Percentiles rank a stretch among this genome's conserved stretches.
Evolutionary conservation across 2,888 invertebrate species (phyloP).

Genomic region (Papilio gigon): DNA sequence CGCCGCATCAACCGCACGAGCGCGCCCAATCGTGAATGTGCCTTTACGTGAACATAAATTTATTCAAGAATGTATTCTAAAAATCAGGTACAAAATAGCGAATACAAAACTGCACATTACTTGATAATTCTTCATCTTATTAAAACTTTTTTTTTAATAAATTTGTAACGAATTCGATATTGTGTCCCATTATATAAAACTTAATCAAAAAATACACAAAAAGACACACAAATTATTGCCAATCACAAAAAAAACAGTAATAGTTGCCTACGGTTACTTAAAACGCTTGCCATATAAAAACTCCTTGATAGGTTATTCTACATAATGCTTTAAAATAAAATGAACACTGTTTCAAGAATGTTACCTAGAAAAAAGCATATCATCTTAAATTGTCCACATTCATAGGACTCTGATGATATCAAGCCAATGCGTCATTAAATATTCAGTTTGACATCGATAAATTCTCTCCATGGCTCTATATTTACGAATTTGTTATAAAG

Average conservation of each 20-base stretch:
- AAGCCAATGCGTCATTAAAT: not conserved
- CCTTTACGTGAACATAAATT: conserved; percentile 3
- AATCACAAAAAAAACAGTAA: not conserved
- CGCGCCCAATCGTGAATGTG: not conserved
- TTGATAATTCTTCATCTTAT: not conserved
- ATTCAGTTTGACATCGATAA: not conserved
- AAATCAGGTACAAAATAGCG: conserved; percentile 40
- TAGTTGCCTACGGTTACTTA: not conserved
- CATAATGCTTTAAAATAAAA: not conserved
- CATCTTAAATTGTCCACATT: too few relatives aligned
- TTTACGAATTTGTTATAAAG: too few relatives aligned
- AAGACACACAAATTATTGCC: not conserved
- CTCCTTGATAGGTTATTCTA: not conserved
- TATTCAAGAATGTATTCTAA: conserved; percentile 27
- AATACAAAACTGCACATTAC: conserved; percentile 4
- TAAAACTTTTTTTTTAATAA: not conserved
- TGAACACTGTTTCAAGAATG: not conserved
- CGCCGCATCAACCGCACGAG: not conserved
- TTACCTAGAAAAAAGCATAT: too few relatives aligned
- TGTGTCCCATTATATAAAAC: conserved; percentile 6
- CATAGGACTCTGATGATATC: too few relatives aligned
- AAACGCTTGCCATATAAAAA: not conserved
- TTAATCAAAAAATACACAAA: not conserved
- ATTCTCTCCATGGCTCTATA: too few relatives aligned
- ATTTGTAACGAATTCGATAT: not conserved